Percentiles rank a stretch among this genome's conserved stretches.
These are phyloP conservation scores for Diaperis boleti DNA, from an alignment of 2,888 invertebrate genomes.

Conservation along the genomic window DNA sequence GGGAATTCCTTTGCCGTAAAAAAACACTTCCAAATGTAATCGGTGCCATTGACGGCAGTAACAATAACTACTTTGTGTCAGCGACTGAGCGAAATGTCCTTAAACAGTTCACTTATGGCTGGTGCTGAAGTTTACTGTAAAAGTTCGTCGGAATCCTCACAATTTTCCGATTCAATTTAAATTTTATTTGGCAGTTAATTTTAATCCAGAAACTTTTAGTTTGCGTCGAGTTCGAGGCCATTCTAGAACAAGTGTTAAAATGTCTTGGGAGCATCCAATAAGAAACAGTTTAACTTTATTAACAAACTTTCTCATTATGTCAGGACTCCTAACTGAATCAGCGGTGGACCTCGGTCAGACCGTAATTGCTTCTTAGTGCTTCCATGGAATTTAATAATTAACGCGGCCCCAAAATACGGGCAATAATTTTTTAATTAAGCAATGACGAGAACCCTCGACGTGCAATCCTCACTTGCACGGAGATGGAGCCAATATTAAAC, in stretches of 20 bases:
- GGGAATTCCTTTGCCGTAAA: conserved; percentile 52
- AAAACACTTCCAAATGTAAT: no score
- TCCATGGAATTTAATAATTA: background rate
- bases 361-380: conserved; percentile 27
- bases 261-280: background rate
- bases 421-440: background rate
- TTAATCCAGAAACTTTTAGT: background rate
- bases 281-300: conserved; percentile 21
- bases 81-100: no score
- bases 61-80: no score
- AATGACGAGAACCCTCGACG: background rate
- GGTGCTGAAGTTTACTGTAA: no score
- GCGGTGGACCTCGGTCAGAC: conserved; percentile 16
- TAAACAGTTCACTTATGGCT: no score
- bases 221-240: background rate
- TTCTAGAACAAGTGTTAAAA: background rate
- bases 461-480: background rate
- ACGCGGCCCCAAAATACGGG: background rate
- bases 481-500: background rate
- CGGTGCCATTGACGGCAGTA: no score
- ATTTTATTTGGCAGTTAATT: no score
- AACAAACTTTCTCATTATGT: conserved; percentile 23
- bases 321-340: conserved; percentile 28
- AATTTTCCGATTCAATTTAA: no score
- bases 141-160: no score